Conservation (phyloP, 2,113 vertebrate genomes). For the Pycnonotus jocosus region DNA sequence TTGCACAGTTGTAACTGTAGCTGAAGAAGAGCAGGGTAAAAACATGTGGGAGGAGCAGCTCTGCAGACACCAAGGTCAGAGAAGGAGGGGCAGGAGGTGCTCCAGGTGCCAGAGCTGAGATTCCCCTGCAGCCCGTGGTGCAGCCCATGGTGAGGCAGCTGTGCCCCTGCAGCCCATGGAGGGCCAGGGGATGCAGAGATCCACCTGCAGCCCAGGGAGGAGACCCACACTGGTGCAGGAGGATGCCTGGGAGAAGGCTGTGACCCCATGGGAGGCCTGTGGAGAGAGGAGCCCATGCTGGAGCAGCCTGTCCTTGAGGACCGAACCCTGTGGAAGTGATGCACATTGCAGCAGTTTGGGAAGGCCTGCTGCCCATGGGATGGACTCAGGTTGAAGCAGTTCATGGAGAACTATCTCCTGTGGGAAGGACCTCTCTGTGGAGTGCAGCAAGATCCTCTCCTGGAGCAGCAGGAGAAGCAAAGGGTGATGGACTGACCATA, state of each 20-base stretch:
- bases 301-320: background rate
- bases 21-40: background rate
- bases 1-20: background rate
- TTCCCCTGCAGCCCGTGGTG: background rate
- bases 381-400: background rate
- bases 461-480: background rate
- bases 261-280: background rate
- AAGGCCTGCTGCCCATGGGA: background rate
- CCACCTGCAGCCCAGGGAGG: accelerated
- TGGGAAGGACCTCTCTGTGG: background rate
- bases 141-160: background rate
- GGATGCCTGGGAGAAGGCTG: background rate
- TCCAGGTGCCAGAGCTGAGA: no score
- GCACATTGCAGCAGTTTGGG: background rate
- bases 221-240: accelerated
- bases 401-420: background rate
- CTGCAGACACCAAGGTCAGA: background rate
- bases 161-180: background rate
- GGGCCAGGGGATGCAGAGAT: background rate
- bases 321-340: background rate
- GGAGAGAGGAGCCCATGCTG: background rate
- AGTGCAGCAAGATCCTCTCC: background rate
- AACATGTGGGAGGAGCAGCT: background rate
- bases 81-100: background rate
- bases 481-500: background rate